Conservation (phyloP, 2,797 vertebrate species). For the Oreortyx pictus region DNA sequence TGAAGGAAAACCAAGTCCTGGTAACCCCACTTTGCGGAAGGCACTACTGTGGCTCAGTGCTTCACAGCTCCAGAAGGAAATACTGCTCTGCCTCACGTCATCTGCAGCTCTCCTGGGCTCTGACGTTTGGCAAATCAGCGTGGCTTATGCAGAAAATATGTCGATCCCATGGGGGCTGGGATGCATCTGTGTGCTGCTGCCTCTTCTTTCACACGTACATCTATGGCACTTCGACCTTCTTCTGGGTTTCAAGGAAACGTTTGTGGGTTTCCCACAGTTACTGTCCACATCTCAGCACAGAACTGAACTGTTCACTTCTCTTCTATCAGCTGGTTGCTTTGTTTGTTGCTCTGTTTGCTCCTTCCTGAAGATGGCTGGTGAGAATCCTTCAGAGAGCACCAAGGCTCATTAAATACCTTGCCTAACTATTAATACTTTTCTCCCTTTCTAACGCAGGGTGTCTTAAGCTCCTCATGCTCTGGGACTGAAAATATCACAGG, state of each 20-base stretch:
- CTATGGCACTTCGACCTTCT: not conserved
- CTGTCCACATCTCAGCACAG: not conserved
- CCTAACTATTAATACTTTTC: not conserved
- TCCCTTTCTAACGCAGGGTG: not conserved
- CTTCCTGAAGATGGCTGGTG: not conserved
- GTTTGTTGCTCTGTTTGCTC: not conserved
- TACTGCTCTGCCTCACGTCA: not conserved
- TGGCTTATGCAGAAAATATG: not conserved
- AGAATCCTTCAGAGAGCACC: not conserved
- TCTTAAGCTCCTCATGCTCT: not conserved
- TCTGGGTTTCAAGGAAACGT: not conserved
- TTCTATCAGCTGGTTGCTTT: not conserved
- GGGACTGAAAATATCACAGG: not conserved
- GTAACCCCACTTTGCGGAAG: not conserved
- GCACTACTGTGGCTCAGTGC: fast-evolving
- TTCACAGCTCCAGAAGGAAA: not conserved
- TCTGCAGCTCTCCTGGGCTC: not conserved
- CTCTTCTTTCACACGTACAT: fast-evolving
- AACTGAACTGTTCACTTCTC: not conserved
- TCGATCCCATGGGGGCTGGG: fast-evolving
- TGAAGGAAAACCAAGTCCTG: not conserved
- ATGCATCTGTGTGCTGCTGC: fast-evolving
- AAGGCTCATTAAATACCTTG: not conserved
- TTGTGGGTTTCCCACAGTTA: not conserved
- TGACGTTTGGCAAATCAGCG: not conserved